Conservation (phyloP, 2,113 vertebrate species). For the Opisthocomus hoazin region DNA sequence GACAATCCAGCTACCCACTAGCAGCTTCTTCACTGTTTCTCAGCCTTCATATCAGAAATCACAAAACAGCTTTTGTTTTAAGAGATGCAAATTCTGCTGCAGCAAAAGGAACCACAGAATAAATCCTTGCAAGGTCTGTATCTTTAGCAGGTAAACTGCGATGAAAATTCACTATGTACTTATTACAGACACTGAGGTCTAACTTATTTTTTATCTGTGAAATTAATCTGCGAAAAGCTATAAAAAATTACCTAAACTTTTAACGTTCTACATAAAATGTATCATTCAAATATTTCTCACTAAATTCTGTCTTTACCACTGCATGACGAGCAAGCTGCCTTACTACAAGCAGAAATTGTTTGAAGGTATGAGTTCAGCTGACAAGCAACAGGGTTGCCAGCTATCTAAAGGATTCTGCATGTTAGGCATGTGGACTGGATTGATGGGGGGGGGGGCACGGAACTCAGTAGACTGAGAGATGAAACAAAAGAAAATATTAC, state of each 20-base stretch:
- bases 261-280: not conserved
- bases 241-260: not conserved
- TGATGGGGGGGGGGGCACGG: no score
- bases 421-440: not conserved
- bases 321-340: not conserved
- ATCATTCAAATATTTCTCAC: not conserved
- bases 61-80: not conserved
- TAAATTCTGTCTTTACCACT: not conserved
- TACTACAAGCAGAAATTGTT: not conserved
- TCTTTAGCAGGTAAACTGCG: not conserved
- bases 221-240: not conserved
- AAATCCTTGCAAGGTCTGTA: not conserved
- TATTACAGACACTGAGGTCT: not conserved
- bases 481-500: constrained; percentile 64
- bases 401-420: not conserved
- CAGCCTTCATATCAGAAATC: not conserved
- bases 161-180: not conserved
- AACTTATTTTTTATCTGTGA: not conserved
- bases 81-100: not conserved
- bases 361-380: not conserved
- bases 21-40: not conserved
- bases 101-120: not conserved
- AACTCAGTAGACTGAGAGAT: not conserved
- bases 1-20: not conserved
- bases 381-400: not conserved